Base-by-base conservation (phyloP, 2,888 invertebrate species). In the Rapana venosa region DNA sequence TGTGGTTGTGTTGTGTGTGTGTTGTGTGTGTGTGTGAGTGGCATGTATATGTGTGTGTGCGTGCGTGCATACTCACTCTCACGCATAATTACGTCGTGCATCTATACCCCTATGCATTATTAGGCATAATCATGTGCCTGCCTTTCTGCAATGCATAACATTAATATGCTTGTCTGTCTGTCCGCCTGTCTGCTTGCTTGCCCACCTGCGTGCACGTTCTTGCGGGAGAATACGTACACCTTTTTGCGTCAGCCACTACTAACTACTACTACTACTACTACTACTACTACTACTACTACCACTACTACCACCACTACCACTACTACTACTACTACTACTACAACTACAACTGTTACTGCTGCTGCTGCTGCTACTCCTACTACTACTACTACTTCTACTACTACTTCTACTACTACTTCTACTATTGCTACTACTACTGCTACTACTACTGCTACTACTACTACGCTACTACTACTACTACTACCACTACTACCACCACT, bases 1-100 rank as follows among this genome's bases (percentile, higher is more conserved):
- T 74, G 74, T 74, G 74, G 8, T 2, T 74, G 74, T 74, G 74
- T n/a, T 74, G 74, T n/a, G 74, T 74, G 74, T 74, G 74, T 74
- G n/a, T n/a, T 74, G 74, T 74, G 74, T 74, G 74, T 74, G 74
- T n/a, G 74, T n/a, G 74, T n/a, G 74, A 5, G 74, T n/a, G 17
- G 17, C 17, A 17, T 66, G 66, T 66, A 1, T 66, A 13, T 66
- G 66, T 22, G 6, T 66, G 66, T 66, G 66, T 66, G 17, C 26
- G 66, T 66, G 66, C 26, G 66, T 66, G 66, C 26, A 13, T 66
- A 66, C 26, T 2, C 26, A 26, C 26, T 26, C 13, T 66, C 66
- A 47, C 26, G 13, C 13, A 26, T 66, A 26, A 22, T 13, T 66
- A 13, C 13, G 66, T 47, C 13, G 66, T 47, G 20, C 1, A 26